These are phyloP conservation scores for Gymnothorax javanicus DNA, from an alignment of 2,797 vertebrate species.

Conservation along the genomic window DNA sequence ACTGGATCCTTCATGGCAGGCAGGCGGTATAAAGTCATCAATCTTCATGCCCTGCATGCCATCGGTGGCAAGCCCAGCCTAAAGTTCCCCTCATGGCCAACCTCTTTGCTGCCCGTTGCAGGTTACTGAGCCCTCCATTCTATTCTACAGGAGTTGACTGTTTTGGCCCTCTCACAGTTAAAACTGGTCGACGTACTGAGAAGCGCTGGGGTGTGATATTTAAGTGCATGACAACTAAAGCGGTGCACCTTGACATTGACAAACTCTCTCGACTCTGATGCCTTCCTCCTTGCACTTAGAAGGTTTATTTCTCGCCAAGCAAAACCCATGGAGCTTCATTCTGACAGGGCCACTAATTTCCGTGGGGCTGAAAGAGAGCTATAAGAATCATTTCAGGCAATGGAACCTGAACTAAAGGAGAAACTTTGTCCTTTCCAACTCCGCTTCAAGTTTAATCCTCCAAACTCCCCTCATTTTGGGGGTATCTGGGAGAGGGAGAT, in stretches of 20 bases:
- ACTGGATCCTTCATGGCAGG: conserved; percentile 31
- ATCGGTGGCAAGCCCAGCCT: conserved; percentile 23
- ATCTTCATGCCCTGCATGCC: not conserved
- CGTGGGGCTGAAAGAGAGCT: not conserved
- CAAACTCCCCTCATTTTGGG: no score
- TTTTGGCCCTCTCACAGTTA: conserved; percentile 23
- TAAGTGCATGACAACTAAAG: conserved; percentile 25
- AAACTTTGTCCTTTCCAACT: no score
- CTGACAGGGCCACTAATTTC: conserved; percentile 18
- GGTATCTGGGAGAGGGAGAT: no score
- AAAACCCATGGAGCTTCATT: conserved; percentile 10
- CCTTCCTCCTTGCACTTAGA: conserved; percentile 17
- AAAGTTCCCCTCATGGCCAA: conserved; percentile 4
- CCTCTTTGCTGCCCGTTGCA: conserved; percentile 4
- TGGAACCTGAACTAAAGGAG: not conserved
- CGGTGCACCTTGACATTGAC: not conserved
- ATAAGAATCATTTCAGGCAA: not conserved
- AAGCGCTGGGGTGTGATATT: conserved; percentile 22
- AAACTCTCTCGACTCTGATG: not conserved
- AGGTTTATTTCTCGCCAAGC: not conserved
- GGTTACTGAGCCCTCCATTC: conserved; percentile 6
- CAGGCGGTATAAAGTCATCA: conserved; percentile 15
- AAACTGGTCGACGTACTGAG: not conserved
- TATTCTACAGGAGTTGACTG: conserved; percentile 33
- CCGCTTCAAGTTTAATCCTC: no score